Conservation (phyloP, 2,113 vertebrate genomes). For the Spizaetus ornatus region DNA sequence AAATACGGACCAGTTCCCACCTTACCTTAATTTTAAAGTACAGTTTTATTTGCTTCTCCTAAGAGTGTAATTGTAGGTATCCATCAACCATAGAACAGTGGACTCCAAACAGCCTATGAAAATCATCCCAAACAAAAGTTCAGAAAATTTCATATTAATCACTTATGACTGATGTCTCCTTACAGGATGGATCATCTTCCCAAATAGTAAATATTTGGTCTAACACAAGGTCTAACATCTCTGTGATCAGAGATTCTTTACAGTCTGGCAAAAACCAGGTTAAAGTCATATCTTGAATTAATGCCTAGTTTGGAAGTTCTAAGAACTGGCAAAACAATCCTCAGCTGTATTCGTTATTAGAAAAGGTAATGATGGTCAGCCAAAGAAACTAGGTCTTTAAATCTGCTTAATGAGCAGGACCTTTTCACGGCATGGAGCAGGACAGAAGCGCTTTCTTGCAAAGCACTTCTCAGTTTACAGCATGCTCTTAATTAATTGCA, state of each 20-base stretch:
- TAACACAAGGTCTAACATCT: not conserved
- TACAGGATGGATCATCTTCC: not conserved
- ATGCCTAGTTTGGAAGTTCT: not conserved
- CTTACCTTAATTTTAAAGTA: not conserved
- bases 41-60: not conserved
- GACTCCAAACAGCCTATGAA: not conserved
- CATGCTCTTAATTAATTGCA: constrained; percentile 51
- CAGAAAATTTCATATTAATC: not conserved
- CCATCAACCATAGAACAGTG: not conserved
- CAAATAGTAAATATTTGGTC: not conserved
- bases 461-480: constrained; percentile 49
- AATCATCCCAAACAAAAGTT: not conserved
- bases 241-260: not conserved
- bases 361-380: not conserved
- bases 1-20: not conserved
- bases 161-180: not conserved
- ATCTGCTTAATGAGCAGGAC: constrained; percentile 19
- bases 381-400: constrained; percentile 13
- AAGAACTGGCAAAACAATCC: not conserved
- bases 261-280: not conserved
- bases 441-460: not conserved
- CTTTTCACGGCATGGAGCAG: not conserved
- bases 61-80: not conserved
- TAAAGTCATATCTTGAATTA: not conserved
- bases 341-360: not conserved